phyloP scores from a whole-genome alignment of 2,113 vertebrate genomes.

The Rhinoderma darwinii region DNA sequence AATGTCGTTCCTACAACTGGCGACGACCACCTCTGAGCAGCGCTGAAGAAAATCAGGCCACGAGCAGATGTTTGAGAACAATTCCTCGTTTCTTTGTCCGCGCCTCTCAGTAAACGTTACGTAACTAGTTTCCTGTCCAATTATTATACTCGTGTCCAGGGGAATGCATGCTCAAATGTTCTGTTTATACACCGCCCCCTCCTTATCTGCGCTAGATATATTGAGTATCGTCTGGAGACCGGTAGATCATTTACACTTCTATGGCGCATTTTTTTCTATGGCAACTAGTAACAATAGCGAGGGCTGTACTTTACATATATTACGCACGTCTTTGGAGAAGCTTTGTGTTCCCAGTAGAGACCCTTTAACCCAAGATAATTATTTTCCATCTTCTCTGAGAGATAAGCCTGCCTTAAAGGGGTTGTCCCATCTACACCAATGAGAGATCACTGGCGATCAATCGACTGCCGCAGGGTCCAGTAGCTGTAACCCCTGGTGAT shows the following conservation, averaged over 20 bases:
- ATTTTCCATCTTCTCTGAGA: not conserved
- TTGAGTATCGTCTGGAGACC: not conserved
- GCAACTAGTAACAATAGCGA: not conserved
- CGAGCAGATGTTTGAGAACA: slow-evolving; percentile 38
- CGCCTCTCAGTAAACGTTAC: not conserved
- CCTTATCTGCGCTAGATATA: slow-evolving; percentile 16
- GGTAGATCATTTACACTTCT: not conserved
- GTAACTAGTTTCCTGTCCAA: slow-evolving; percentile 20
- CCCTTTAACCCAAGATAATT: not conserved
- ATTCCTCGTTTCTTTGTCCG: slow-evolving; percentile 41
- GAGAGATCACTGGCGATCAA: no score
- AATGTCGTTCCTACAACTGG: not conserved
- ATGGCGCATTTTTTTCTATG: not conserved
- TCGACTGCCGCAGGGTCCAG: no score
- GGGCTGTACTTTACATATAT: not conserved
- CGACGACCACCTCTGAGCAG: not conserved
- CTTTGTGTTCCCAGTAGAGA: not conserved
- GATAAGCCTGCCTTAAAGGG: no score
- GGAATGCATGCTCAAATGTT: not conserved
- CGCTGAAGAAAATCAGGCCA: not conserved
- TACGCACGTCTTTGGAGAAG: not conserved
- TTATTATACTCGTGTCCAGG: slow-evolving; percentile 26
- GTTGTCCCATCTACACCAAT: no score
- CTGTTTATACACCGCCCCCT: not conserved
- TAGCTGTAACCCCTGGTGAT: no score